Evolutionary conservation across 2,888 invertebrate species (phyloP).

Genomic region (Microctonus brassicae): DNA sequence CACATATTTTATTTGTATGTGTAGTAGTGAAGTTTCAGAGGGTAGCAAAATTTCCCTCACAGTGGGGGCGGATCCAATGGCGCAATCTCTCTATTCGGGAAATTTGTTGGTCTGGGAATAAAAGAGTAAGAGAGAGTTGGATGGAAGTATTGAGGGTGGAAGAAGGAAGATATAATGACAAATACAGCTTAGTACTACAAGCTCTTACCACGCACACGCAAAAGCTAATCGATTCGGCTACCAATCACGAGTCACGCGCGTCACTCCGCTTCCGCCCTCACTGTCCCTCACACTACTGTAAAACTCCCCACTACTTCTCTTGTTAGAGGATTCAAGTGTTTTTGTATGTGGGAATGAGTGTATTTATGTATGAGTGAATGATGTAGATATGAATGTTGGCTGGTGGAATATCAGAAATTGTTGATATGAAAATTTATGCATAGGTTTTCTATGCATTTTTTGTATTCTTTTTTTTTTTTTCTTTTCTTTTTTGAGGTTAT

Average conservation of each 20-base stretch:
- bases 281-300: constrained; percentile 18
- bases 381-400: background rate
- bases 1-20: background rate
- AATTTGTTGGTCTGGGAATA: constrained; percentile 53
- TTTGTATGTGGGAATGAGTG: background rate
- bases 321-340: too few species aligned
- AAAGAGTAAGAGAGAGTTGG: background rate
- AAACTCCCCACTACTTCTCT: background rate
- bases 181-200: background rate
- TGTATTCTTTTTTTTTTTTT: background rate
- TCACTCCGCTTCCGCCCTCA: constrained; percentile 41
- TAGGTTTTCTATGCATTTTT: background rate
- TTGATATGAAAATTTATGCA: background rate
- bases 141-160: background rate
- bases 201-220: constrained; percentile 29
- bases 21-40: constrained; percentile 7
- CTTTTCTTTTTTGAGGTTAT: too few species aligned
- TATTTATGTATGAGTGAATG: background rate
- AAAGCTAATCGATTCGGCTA: constrained; percentile 67
- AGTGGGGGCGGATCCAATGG: constrained; percentile 50
- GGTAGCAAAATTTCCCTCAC: constrained; percentile 30
- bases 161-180: background rate
- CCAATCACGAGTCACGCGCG: constrained; percentile 63
- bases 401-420: background rate
- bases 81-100: constrained; percentile 67